A percentile compares a stretch with the other conserved stretches of the same genome.
Conservation (phyloP, 2,113 vertebrate genomes). For the Leptocoma aspasia region DNA sequence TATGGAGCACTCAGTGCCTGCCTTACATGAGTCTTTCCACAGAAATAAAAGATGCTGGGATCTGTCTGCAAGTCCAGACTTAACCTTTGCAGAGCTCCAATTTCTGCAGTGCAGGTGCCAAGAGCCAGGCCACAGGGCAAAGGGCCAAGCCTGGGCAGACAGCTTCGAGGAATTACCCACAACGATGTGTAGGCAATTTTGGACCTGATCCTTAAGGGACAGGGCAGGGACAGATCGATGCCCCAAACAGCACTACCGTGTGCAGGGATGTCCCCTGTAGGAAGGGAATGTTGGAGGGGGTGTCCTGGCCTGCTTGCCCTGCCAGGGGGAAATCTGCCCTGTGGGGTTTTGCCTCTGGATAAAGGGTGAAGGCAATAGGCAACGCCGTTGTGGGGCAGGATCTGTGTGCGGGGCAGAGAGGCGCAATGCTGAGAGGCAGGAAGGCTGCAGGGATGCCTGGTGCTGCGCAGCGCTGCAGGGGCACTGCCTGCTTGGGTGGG, state of each 20-base stretch:
- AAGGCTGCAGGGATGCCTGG: not conserved
- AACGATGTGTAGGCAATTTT: rapidly evolving
- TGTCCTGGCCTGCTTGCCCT: not conserved
- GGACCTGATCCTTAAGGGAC: not conserved
- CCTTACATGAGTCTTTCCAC: not conserved
- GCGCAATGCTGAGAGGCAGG: not conserved
- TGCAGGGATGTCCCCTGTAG: not conserved
- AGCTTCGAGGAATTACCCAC: not conserved
- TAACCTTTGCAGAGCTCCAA: not conserved
- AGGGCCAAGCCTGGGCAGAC: not conserved
- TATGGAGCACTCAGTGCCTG: not conserved
- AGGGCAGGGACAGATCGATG: not conserved
- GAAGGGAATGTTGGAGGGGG: not conserved
- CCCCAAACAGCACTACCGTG: rapidly evolving
- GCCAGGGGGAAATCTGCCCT: rapidly evolving
- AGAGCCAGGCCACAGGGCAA: not conserved
- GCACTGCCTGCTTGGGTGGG: not conserved
- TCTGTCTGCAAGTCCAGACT: not conserved
- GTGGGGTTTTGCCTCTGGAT: not conserved
- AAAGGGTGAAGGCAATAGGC: not conserved
- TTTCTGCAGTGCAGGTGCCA: slow-evolving; percentile 4
- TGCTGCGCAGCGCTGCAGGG: not conserved
- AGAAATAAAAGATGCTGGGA: not conserved
- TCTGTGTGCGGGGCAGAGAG: not conserved
- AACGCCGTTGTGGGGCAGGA: not conserved